Conservation (phyloP, 2,888 invertebrate genomes). For the Andrena chrysosceles region DNA sequence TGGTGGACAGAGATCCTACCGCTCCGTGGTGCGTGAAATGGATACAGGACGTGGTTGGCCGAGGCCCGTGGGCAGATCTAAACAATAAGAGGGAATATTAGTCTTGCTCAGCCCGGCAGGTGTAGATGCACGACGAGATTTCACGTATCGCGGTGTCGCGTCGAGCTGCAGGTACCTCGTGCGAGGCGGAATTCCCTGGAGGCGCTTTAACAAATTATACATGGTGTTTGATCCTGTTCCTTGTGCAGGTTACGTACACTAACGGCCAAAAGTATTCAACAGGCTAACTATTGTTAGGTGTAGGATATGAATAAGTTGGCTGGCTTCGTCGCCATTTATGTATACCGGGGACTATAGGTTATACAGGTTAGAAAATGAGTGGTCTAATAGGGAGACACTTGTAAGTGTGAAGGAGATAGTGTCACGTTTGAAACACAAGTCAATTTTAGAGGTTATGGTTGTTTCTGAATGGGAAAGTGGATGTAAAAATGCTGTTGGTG, state of each 20-base stretch:
- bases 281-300: no score
- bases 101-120: slow-evolving; percentile 46
- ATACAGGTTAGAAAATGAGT: no score
- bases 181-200: slow-evolving; percentile 34
- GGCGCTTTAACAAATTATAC: slow-evolving; percentile 53
- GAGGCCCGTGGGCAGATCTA: slow-evolving; percentile 44
- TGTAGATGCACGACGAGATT: slow-evolving; percentile 50
- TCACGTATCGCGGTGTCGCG: slow-evolving; percentile 45
- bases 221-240: slow-evolving; percentile 30
- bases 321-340: no score
- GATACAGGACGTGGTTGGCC: slow-evolving; percentile 36
- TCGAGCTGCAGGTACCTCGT: slow-evolving; percentile 30
- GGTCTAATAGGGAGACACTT: no score
- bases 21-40: slow-evolving; percentile 64
- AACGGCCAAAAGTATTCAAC: background rate
- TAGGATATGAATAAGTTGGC: no score
- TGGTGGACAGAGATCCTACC: slow-evolving; percentile 46
- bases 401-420: no score
- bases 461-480: no score
- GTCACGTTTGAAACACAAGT: no score
- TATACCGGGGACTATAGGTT: no score
- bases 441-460: no score
- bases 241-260: background rate
- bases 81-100: slow-evolving; percentile 69
- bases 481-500: no score